Evolutionary conservation across 1,140 invertebrate species (phyloP).

Genomic region (Zaprionus tsacasi): DNA sequence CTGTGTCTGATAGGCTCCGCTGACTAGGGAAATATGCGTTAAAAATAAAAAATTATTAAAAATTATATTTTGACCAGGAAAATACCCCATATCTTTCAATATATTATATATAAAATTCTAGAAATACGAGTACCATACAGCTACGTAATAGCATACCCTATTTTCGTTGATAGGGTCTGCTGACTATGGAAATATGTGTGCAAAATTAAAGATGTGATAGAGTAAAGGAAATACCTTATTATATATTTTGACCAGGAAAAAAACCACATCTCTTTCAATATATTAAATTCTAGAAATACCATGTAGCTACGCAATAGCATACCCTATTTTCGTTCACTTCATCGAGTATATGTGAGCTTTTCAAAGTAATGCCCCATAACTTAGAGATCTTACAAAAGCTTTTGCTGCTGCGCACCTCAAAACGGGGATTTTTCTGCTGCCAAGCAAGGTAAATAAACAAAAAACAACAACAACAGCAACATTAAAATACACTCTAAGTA

Average conservation of each 20-base stretch:
- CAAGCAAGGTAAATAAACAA: constrained; percentile 19
- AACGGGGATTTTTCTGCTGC: constrained; percentile 33
- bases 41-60: no score
- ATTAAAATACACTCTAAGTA: background rate
- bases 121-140: background rate
- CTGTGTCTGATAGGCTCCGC: background rate
- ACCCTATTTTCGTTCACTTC: background rate
- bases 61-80: no score
- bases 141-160: background rate
- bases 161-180: no score
- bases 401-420: constrained; percentile 18
- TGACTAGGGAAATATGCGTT: background rate
- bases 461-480: constrained; percentile 3
- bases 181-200: no score
- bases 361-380: background rate
- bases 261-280: no score
- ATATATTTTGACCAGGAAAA: no score
- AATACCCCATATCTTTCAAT: no score
- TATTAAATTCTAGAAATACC: background rate
- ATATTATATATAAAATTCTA: no score
- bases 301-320: background rate
- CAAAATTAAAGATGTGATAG: no score
- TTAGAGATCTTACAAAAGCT: constrained; percentile 23
- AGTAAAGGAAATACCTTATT: no score
- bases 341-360: constrained; percentile 36